Evolutionary conservation across 2,113 vertebrate genomes (phyloP).

Genomic region (Cynocephalus volans): DNA sequence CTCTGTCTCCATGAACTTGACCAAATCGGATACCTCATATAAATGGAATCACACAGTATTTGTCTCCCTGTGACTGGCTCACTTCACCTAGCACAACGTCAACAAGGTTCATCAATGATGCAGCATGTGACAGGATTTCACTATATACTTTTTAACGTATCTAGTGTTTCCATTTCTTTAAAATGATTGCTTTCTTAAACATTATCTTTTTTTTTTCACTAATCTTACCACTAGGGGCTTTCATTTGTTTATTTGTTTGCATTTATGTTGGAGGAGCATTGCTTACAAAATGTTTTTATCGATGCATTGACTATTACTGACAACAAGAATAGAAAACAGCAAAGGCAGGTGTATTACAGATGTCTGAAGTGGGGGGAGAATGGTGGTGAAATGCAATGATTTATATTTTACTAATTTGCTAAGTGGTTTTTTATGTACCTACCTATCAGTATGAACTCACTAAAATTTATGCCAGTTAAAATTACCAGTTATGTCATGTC

Average conservation of each 20-base stretch:
- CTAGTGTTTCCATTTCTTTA: background rate
- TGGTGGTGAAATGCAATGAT: background rate
- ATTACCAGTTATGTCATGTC: background rate
- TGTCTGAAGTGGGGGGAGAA: background rate
- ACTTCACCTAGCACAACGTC: background rate
- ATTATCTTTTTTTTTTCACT: background rate
- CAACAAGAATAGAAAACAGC: background rate
- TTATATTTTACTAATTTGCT: background rate
- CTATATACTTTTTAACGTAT: background rate
- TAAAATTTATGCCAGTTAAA: background rate
- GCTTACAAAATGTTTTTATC: background rate
- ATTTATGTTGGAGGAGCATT: background rate
- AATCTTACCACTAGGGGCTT: background rate
- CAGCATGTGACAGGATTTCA: background rate
- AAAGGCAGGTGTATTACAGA: background rate
- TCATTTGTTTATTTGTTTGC: background rate
- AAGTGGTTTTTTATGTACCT: background rate
- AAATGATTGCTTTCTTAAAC: background rate
- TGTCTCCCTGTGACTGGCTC: background rate
- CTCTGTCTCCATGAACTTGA: background rate
- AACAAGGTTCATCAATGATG: background rate
- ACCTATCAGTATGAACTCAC: background rate
- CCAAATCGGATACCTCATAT: background rate
- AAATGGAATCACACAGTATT: background rate
- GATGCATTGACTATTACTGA: background rate